These are phyloP conservation scores for Protonemura montana DNA, from an alignment of 2,888 invertebrate species.

Conservation along the genomic window DNA sequence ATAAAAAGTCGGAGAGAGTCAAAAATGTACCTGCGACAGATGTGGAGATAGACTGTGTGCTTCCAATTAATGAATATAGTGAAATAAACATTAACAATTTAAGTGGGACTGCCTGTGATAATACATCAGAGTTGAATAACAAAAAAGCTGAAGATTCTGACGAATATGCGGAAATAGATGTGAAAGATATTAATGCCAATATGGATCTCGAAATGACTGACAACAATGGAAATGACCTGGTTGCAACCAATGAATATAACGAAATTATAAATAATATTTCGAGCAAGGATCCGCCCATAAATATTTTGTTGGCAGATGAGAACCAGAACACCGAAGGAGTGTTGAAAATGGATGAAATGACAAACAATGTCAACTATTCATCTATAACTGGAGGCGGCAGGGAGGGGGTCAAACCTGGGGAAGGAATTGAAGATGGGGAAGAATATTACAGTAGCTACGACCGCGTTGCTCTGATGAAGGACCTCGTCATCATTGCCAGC, in stretches of 20 bases:
- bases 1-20: neutral
- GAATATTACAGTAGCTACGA: conserved; percentile 44
- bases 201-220: neutral
- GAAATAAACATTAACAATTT: neutral
- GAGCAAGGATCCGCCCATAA: neutral
- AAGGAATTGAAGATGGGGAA: conserved; percentile 35
- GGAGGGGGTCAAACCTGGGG: neutral
- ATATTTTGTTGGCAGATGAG: neutral
- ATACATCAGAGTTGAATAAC: neutral
- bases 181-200: neutral
- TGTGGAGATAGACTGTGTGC: neutral
- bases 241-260: neutral
- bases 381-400: neutral
- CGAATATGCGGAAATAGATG: neutral
- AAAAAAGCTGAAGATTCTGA: neutral
- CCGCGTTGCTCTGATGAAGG: conserved; percentile 23
- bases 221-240: neutral
- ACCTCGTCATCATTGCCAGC: neutral
- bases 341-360: neutral
- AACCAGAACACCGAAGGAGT: neutral
- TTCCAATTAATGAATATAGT: neutral
- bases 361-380: conserved; percentile 8
- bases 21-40: neutral
- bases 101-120: neutral
- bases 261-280: neutral